Base-by-base conservation (phyloP, 2,888 invertebrate species). In the Aleiodes leptofemur region DNA sequence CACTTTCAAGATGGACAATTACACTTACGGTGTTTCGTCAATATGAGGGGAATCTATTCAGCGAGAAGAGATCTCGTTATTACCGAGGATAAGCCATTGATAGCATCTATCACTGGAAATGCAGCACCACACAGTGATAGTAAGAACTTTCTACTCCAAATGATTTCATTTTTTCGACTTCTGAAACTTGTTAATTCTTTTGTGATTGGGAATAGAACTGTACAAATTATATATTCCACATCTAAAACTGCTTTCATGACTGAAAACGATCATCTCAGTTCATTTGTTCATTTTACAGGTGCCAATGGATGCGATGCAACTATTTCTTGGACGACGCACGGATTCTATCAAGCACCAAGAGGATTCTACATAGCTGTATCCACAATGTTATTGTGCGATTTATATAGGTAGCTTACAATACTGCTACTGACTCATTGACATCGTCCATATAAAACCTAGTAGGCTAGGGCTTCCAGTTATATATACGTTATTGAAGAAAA, bases 381-480 rank as follows among this genome's bases (percentile, higher is more conserved):
- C 48, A 56, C 56, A 13, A 53, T 74, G 7, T 64, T 70, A 43
- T 61, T 74, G 56, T 70, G 64, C 43, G 64, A 61, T 23, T 57
- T 71, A 14, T 70, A 43, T 55, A 74, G 74, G 61, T 74, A 74
- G 70, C 70, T 74, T 23, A 53, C 14, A 29, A 53, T 48, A 48
- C 64, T 38, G 48, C 53, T 51, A 29, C 77, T 74, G 76, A 70
- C 66, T 84, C 83, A 87, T 85, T 85, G 72, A 86, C 86, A 87
- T 88, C 88, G 87, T 89, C 88, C 88, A 87, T 86, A 85, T 88
- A 87, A 88, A 87, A 86, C 83, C 86, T 87, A 89, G 88, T 89
- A 89, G 89, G 85, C 88, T 89, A 89, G 89, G 88, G 88, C 89
- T 89, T 89, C 89, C 89, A 89, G 85, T 88, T 87, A 88, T 87